These are phyloP conservation scores for Agelaius tricolor DNA, from an alignment of 2,113 vertebrate genomes.

Conservation along the genomic window DNA sequence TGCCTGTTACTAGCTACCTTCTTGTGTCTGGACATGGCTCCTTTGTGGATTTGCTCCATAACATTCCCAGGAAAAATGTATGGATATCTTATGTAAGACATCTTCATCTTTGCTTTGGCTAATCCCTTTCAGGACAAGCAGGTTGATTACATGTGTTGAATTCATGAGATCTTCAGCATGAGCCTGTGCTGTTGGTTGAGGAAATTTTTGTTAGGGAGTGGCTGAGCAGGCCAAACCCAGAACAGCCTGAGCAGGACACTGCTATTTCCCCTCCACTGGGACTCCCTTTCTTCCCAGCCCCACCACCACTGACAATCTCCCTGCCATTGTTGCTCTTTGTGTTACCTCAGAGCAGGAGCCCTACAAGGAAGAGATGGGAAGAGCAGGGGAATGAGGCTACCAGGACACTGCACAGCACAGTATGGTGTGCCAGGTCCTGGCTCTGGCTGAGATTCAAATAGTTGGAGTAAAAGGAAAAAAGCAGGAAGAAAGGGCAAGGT, in stretches of 20 bases:
- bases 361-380: background rate
- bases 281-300: background rate
- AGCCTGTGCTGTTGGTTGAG: background rate
- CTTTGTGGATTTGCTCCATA: background rate
- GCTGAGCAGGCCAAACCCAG: background rate
- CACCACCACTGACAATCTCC: fast-evolving
- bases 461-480: background rate
- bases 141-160: background rate
- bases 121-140: background rate
- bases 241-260: background rate
- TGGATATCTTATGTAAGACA: background rate
- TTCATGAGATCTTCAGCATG: background rate
- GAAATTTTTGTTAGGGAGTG: background rate
- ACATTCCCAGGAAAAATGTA: background rate
- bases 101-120: background rate
- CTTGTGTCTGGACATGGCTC: background rate
- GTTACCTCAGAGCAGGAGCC: background rate
- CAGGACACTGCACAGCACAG: background rate
- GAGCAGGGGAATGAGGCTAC: background rate
- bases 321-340: background rate
- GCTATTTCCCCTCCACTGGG: background rate
- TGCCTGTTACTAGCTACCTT: background rate
- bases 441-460: background rate
- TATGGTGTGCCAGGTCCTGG: background rate
- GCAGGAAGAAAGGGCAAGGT: background rate